Conservation (phyloP, 1,140 invertebrate genomes). For the Drosophila nigromelanica region DNA sequence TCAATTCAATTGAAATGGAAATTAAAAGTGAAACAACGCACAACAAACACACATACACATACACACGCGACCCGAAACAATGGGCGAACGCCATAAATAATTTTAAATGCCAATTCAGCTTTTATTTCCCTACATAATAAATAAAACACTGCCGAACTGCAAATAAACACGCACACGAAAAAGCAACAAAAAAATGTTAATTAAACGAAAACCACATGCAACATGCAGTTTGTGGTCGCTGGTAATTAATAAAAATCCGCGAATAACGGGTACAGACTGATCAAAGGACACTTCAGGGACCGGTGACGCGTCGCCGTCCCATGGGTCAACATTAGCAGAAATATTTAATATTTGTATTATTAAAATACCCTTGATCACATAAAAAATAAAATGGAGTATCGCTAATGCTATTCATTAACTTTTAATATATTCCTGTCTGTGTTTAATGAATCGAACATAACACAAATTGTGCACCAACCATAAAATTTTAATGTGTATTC, state of each 20-base stretch:
- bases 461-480: too few relatives aligned
- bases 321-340: slow-evolving; percentile 52
- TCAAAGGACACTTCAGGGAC: slow-evolving; percentile 63
- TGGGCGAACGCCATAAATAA: slow-evolving; percentile 59
- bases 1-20: slow-evolving; percentile 49
- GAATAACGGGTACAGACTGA: slow-evolving; percentile 6
- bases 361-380: slow-evolving; percentile 17
- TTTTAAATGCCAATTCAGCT: slow-evolving; percentile 58
- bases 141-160: slow-evolving; percentile 1
- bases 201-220: slow-evolving; percentile 72
- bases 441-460: too few relatives aligned
- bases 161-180: slow-evolving; percentile 10
- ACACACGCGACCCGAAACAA: slow-evolving; percentile 7
- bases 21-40: slow-evolving; percentile 61
- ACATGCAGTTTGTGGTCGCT: slow-evolving; percentile 68
- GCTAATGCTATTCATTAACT: background rate
- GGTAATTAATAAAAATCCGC: slow-evolving; percentile 73
- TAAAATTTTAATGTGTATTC: too few relatives aligned
- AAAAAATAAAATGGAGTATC: background rate
- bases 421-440: background rate
- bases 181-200: slow-evolving; percentile 58
- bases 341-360: slow-evolving; percentile 49
- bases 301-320: slow-evolving; percentile 25
- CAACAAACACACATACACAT: background rate
- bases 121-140: slow-evolving; percentile 31